Base-by-base conservation (phyloP, 2,797 vertebrate genomes). In the Lagodon rhomboides region DNA sequence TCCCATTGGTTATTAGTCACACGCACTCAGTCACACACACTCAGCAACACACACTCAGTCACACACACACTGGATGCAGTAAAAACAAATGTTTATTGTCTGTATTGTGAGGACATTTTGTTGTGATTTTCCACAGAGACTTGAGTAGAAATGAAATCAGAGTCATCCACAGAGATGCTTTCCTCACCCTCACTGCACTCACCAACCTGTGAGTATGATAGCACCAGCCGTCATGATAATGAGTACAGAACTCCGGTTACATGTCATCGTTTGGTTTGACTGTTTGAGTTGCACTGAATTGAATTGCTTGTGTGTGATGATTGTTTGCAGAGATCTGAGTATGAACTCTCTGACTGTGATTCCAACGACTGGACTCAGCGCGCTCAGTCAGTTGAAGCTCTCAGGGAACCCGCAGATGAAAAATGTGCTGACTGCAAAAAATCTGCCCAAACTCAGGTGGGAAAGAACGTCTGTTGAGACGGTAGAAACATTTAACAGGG, bases 331-430 rank as follows among this genome's bases (percentile, higher is more conserved):
- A 91, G 98, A 99, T 87, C 87, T 99, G 67, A 99, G 97, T 90
- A 95, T 96, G 92, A 99, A 99, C 80, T 95, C 96, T 23, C 93
- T 99, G 83, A 92, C 92, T 85, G 94, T 93, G 54, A 85, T 99
- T 87, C 96, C 98, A 63, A 95, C 95, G 0, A 93, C 94, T 85
- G 98, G 98, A 84, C 89, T 99, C 80, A 95, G 84, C 56, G 84
- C 94, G 7, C 92, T 99, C 80, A 98, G 96, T 91, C 98, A 99
- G 53, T 94, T 99, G 68, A 99, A 99, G 86, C 96, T 99, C 69
- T 94, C 95, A 18, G 98, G 97, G 70, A 99, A 99, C 89, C 91
- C 95, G 7, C 93, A 97, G 59, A 83, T 99, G 94, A 98, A 97
- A 85, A 97, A 95, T 76, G 93, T 96, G 54, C 92, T 99, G 80